Evolutionary conservation across 2,797 vertebrate species (phyloP).

Genomic region (Sternotherus odoratus): DNA sequence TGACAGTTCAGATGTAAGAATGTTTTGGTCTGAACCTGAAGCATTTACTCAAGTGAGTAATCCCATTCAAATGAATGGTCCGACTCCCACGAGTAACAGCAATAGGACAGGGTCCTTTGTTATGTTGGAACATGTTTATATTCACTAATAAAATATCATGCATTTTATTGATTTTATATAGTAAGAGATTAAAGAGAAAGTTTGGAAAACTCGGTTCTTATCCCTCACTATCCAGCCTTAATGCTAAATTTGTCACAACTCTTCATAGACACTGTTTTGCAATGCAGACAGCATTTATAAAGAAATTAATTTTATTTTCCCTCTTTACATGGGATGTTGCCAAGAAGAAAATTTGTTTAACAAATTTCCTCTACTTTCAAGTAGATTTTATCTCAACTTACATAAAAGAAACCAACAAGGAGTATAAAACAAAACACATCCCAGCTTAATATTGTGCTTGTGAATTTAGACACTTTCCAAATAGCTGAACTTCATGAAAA

Average conservation of each 20-base stretch:
- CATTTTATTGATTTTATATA: background rate
- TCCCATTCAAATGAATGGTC: background rate
- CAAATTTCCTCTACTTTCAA: constrained; percentile 64
- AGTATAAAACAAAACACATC: constrained; percentile 40
- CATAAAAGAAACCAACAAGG: constrained; percentile 58
- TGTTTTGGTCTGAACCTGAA: background rate
- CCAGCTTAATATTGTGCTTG: constrained; percentile 44
- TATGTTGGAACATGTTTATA: background rate
- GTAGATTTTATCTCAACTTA: constrained; percentile 55
- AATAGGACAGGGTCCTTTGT: background rate
- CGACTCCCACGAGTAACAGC: background rate
- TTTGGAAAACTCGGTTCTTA: background rate
- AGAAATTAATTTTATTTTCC: constrained; percentile 54
- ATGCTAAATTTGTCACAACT: constrained; percentile 41
- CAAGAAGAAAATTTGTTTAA: constrained; percentile 48
- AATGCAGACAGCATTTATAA: constrained; percentile 43
- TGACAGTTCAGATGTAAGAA: too few species aligned
- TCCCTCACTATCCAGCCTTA: constrained; percentile 16
- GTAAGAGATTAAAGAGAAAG: background rate
- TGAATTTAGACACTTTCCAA: constrained; percentile 46
- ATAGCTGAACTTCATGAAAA: background rate
- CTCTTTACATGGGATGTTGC: constrained; percentile 36
- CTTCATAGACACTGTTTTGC: constrained; percentile 43
- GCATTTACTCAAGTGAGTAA: background rate
- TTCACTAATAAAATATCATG: background rate